Conservation (phyloP, 1,140 invertebrate genomes). For the Notospermus geniculatus region DNA sequence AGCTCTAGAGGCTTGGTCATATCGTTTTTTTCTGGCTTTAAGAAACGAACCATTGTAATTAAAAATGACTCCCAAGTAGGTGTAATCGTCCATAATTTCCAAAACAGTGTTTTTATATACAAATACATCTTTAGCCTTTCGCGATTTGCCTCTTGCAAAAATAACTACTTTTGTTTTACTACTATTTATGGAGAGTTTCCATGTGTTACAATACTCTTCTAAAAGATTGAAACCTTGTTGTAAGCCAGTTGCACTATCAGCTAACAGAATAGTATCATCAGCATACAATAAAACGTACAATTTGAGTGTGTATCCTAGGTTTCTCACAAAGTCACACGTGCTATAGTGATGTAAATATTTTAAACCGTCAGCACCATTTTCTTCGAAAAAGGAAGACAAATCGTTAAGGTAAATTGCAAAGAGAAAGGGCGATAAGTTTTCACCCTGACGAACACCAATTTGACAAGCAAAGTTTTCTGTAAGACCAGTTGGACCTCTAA, state of each 20-base stretch:
- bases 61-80: constrained; percentile 19
- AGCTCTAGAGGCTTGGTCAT: constrained; percentile 7
- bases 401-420: too few relatives aligned
- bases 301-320: too few relatives aligned
- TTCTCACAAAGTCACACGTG: too few relatives aligned
- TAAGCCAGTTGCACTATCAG: constrained; percentile 12
- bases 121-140: too few relatives aligned
- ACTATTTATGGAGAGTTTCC: constrained; percentile 18
- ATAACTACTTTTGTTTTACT: constrained; percentile 22
- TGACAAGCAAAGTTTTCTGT: too few relatives aligned
- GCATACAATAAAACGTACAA: constrained; percentile 23
- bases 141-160: constrained; percentile 15
- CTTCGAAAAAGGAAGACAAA: too few relatives aligned
- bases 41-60: constrained; percentile 15
- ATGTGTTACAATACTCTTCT: constrained; percentile 18
- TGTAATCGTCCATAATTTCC: constrained; percentile 15
- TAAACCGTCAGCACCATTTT: too few relatives aligned
- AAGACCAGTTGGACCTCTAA: too few relatives aligned
- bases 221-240: constrained; percentile 18
- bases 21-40: neutral
- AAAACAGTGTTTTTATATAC: too few relatives aligned
- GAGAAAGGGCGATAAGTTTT: too few relatives aligned
- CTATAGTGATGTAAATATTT: too few relatives aligned
- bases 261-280: constrained; percentile 23
- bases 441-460: too few relatives aligned